These are phyloP conservation scores for Eriosoma lanigerum DNA, from an alignment of 1,140 invertebrate species.

Conservation along the genomic window DNA sequence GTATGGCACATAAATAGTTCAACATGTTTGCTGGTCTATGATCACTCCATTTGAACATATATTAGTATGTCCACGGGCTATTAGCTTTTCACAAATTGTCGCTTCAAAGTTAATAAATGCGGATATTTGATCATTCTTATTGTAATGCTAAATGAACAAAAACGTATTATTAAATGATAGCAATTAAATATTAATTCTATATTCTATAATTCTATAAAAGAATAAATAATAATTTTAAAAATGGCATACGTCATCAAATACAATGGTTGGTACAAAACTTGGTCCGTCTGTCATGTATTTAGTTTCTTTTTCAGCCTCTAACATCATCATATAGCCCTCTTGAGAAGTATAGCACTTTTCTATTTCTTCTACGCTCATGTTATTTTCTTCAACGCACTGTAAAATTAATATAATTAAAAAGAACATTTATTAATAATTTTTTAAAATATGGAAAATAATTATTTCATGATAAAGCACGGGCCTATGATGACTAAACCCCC, in stretches of 20 bases:
- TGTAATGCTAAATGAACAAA: background rate
- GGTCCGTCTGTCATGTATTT: conserved; percentile 18
- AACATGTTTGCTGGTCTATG: background rate
- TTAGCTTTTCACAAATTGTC: conserved; percentile 8
- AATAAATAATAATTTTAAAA: background rate
- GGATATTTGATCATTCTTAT: background rate
- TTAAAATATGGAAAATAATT: no score
- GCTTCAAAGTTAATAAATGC: conserved; percentile 17
- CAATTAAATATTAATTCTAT: background rate
- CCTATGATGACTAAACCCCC: no score
- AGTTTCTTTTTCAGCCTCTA: conserved; percentile 17
- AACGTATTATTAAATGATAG: background rate
- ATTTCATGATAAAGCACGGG: no score
- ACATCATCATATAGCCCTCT: conserved; percentile 34
- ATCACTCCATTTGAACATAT: background rate
- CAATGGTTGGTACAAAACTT: conserved; percentile 15
- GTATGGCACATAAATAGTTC: background rate
- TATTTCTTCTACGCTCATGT: background rate
- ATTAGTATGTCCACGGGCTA: background rate
- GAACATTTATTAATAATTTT: no score
- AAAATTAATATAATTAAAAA: no score
- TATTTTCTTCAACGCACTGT: background rate
- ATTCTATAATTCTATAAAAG: no score
- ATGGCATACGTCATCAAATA: conserved; percentile 19
- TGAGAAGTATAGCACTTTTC: background rate